A percentile compares a stretch with the other conserved stretches of the same genome.
Conservation (phyloP, 2,113 vertebrate species). For the Malurus cyaneus region DNA sequence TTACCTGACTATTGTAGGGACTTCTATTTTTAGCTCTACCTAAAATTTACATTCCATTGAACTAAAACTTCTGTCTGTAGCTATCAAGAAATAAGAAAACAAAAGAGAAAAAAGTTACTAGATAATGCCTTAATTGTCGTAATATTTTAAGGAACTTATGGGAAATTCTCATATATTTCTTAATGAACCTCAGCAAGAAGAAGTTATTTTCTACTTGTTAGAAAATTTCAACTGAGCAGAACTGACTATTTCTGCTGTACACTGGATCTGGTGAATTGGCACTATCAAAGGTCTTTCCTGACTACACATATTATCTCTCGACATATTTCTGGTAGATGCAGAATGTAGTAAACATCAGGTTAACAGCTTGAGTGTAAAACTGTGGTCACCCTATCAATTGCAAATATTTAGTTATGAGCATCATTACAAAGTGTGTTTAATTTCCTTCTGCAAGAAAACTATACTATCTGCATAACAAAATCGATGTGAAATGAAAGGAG, state of each 20-base stretch:
- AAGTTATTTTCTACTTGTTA: not conserved
- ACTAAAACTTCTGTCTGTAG: not conserved
- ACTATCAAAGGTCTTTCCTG: not conserved
- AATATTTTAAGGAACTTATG: not conserved
- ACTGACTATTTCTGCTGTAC: not conserved
- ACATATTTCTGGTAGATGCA: not conserved
- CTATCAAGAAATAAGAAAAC: not conserved
- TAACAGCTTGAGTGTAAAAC: constrained; percentile 12
- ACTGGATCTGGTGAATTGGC: not conserved
- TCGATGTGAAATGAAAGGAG: constrained; percentile 65
- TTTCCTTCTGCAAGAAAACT: constrained; percentile 49
- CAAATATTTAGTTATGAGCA: constrained; percentile 26
- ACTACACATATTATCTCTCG: not conserved
- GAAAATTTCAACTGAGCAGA: not conserved
- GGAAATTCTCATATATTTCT: not conserved
- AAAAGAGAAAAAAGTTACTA: not conserved
- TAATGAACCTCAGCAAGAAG: not conserved
- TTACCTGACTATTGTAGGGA: not conserved
- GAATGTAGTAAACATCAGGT: not conserved
- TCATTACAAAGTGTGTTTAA: constrained; percentile 51
- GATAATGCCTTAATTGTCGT: not conserved
- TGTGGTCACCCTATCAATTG: constrained; percentile 31
- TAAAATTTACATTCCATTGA: not conserved
- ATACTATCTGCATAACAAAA: constrained; percentile 26
- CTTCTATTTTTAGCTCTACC: not conserved